These are phyloP conservation scores for Phortica magna DNA, from an alignment of 2,888 invertebrate species.

Conservation along the genomic window DNA sequence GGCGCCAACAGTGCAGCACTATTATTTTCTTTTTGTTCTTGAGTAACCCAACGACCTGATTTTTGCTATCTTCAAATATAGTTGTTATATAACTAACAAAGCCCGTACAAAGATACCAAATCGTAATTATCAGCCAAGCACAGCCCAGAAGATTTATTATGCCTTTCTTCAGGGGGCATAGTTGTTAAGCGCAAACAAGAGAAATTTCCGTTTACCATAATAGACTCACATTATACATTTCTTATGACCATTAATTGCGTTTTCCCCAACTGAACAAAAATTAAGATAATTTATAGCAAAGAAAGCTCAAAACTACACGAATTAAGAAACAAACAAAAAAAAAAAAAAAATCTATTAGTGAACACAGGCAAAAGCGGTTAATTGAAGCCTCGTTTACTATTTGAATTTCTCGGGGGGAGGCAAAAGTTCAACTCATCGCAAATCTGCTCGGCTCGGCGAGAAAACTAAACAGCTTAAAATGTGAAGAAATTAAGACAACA, in stretches of 20 bases:
- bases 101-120: no score
- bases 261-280: conserved; percentile 18
- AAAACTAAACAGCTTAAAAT: not conserved
- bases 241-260: conserved; percentile 27
- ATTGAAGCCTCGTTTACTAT: conserved; percentile 72
- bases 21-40: no score
- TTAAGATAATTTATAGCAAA: conserved; percentile 24
- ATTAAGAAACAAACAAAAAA: conserved; percentile 35
- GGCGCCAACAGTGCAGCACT: no score
- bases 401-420: conserved; percentile 58
- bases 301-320: conserved; percentile 42
- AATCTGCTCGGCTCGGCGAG: conserved; percentile 37
- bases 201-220: conserved; percentile 20
- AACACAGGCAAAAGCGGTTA: conserved; percentile 41
- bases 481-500: conserved; percentile 25
- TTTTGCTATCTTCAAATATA: no score
- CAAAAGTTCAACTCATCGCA: conserved; percentile 29
- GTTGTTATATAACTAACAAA: no score
- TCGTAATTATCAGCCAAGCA: no score
- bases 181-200: not conserved
- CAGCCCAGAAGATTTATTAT: no score
- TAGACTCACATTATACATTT: not conserved
- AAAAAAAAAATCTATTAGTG: conserved; percentile 69
- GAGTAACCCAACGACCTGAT: no score
- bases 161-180: not conserved